Base-by-base conservation (phyloP, 2,113 vertebrate species). In the Cryptotis parvus region DNA sequence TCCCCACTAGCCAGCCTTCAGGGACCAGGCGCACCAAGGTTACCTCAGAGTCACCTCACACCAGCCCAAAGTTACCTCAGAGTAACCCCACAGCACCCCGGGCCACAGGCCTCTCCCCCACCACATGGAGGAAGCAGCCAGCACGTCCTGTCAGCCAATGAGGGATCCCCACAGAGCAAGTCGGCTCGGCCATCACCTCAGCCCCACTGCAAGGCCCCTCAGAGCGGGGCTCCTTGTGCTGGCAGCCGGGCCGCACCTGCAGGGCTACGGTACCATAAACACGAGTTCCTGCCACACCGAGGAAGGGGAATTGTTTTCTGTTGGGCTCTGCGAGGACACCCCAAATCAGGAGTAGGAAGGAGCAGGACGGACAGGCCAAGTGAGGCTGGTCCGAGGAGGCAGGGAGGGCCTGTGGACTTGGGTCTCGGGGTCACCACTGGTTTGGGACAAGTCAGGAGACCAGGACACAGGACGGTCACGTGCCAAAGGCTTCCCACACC, bases 211-310 rank as follows among this genome's bases (percentile, higher is more conserved):
- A 7, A 24, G 55, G 41, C 37, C 73, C 75, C n/a, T n/a, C n/a
- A n/a, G n/a, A n/a, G n/a, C n/a, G n/a, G n/a, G 83, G 24, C 39
- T 1, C 58, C 61, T 29, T 11, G 43, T 10, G 33, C 35, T 31
- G 49, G 5, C 7, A 4, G 75, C 29, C 77, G 82, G 35, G 11
- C 83, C 31, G 31, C 91, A 35, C 92, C 69, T 0, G 1, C 9
- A 15, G 31, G 79, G 89, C 87, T n/a, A 93, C 89, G 61, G 33
- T 92, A 63, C 33, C 82, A 52, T 93, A 94, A 94, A 89, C 0
- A 22, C 78, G 63, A 11, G 75, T 52, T 31, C 80, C 37, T 0
- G 88, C 95, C 94, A 61, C 91, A 74, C 80, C 89, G 49, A 16
- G 65, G 49, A 76, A 63, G 81, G 81, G 18, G 55, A n/a, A 80